Evolutionary conservation across 1,140 invertebrate genomes (phyloP).

Genomic region (Microplitis demolitor): DNA sequence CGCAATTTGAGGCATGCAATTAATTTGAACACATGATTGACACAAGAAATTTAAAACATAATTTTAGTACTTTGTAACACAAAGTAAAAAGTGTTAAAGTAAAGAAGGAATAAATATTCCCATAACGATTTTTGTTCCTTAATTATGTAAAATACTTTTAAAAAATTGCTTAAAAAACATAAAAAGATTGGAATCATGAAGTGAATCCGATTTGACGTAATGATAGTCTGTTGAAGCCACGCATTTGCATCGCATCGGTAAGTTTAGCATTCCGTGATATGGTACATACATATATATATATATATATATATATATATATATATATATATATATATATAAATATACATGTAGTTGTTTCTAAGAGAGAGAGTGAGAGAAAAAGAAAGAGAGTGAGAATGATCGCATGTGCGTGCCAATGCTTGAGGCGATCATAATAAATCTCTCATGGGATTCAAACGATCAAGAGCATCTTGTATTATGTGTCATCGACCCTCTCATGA

Average conservation of each 20-base stretch:
- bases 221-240: slow-evolving; percentile 18
- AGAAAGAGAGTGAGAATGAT: background rate
- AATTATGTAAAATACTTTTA: background rate
- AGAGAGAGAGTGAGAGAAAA: background rate
- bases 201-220: slow-evolving; percentile 10
- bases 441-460: slow-evolving; percentile 16
- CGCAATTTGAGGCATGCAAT: too few species aligned
- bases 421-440: slow-evolving; percentile 19
- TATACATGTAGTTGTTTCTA: slow-evolving; percentile 16
- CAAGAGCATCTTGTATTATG: slow-evolving; percentile 11
- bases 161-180: background rate
- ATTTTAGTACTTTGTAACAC: too few species aligned
- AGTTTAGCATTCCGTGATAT: too few species aligned
- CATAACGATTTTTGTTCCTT: background rate
- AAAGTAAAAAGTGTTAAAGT: background rate
- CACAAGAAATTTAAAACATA: background rate
- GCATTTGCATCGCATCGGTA: slow-evolving; percentile 16
- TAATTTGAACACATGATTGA: background rate
- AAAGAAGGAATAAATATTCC: background rate
- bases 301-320: too few species aligned
- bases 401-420: slow-evolving; percentile 23
- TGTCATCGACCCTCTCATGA: slow-evolving; percentile 15
- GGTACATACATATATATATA: background rate
- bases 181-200: background rate
- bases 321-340: too few species aligned